phyloP scores from a whole-genome alignment of 1,140 invertebrate genomes.

The Mizuhopecten yessoensis region DNA sequence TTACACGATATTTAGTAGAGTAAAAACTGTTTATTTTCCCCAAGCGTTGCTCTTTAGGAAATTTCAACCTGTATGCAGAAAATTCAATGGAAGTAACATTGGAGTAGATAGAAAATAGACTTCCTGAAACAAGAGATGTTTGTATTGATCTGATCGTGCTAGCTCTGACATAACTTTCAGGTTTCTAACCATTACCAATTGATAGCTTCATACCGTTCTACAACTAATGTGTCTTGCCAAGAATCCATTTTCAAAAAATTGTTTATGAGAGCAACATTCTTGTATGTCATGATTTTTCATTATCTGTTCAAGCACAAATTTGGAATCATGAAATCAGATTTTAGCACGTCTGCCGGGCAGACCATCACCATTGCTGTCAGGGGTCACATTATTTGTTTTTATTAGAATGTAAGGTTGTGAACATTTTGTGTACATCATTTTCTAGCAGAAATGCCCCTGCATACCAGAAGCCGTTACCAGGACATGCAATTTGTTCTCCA shows the following conservation, averaged over 20 bases:
- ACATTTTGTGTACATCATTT: not conserved
- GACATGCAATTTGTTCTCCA: not conserved
- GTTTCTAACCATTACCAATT: not conserved
- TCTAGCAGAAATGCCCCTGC: not conserved
- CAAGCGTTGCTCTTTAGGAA: not conserved
- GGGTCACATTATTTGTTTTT: not conserved
- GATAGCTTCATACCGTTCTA: too few species aligned
- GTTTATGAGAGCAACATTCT: not conserved
- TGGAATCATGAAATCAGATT: slow-evolving; percentile 3
- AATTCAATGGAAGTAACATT: not conserved
- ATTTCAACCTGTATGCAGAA: not conserved
- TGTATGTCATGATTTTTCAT: not conserved
- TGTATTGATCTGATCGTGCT: not conserved
- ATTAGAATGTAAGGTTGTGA: not conserved
- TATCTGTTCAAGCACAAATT: not conserved
- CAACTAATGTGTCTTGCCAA: not conserved
- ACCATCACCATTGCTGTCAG: not conserved
- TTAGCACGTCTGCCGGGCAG: not conserved
- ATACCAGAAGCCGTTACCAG: not conserved
- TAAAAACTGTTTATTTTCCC: not conserved
- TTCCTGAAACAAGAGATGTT: not conserved
- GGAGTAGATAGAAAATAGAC: not conserved
- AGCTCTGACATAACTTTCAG: not conserved
- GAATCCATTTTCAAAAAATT: not conserved
- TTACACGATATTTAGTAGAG: not conserved